Evolutionary conservation across 2,888 invertebrate species (phyloP), one percentile per base, ranked within the genome.

Genomic region (Lithophane semibrunnea): DNA sequence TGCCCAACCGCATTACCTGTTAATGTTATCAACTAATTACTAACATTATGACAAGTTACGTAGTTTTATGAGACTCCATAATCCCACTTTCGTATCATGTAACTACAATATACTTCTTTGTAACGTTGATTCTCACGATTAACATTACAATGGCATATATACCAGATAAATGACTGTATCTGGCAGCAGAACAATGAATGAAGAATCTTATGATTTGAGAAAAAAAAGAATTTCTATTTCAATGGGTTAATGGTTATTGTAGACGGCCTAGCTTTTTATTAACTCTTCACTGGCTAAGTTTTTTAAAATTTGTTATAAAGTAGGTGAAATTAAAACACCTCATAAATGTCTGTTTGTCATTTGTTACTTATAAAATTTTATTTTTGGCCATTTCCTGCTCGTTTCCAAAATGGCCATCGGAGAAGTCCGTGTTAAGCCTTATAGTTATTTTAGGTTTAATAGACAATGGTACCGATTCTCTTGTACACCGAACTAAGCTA

Each of bases 181-280:
- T 82, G 65, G 9, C 54, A 44, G 24, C 3, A 71, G 70, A 87
- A 88, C 89, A 87, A 87, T 88, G 64, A 71, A 54, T 61, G 68
- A 61, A 77, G 75, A 87, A 82, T 86, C 64, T 70, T 76, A 84
- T 61, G 52, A 54, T 77, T 79, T 75, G 65, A 75, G 5, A 77
- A 80, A 81, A 87, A 77, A 77, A 73, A 60, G 42, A 80, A 73
- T 80, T 86, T 85, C 83, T 80, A 78, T 83, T 85, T 85, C 77
- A 81, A 73, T 73, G n/a, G 68, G 84, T 76, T 80, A 75, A 74
- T 71, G 47, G 69, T 63, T 71, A 71, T 72, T 75, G 63, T 69
- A 56, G 24, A 49, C 16, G 24, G 72, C 49, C 73, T 58, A 65
- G 5, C 56, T 52, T 63, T 70, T 84, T 80, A 52, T 67, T 49